Percentiles rank a stretch among this genome's conserved stretches.
Evolutionary conservation across 2,113 vertebrate species (phyloP).

Genomic region (Platysternon megacephalum): DNA sequence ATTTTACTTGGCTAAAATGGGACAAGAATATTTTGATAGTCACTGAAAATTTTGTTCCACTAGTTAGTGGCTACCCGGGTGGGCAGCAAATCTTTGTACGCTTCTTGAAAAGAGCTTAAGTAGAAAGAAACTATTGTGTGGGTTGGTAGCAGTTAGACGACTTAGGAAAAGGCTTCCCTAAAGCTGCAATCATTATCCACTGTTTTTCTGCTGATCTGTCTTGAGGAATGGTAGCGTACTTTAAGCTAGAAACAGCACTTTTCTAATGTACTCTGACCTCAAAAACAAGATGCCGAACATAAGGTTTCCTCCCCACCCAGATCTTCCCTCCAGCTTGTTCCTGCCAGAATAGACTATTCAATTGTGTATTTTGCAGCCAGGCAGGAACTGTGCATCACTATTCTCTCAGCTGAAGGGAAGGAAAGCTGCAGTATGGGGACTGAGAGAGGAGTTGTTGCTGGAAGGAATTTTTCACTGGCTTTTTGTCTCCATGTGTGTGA

Average conservation of each 20-base stretch:
- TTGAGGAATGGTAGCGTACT: slow-evolving; percentile 27
- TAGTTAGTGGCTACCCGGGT: neutral
- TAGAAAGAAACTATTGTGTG: neutral
- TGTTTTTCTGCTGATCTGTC: slow-evolving; percentile 14
- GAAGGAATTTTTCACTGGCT: slow-evolving; percentile 57
- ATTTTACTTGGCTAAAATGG: neutral
- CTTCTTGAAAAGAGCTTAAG: neutral
- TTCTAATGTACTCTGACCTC: slow-evolving; percentile 50
- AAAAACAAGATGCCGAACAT: slow-evolving; percentile 43
- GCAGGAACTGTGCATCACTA: neutral
- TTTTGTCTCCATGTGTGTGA: slow-evolving; percentile 42
- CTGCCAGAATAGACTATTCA: slow-evolving; percentile 47
- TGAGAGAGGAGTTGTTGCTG: slow-evolving; percentile 43
- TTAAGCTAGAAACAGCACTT: slow-evolving; percentile 51
- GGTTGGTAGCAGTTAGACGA: neutral
- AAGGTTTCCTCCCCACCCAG: neutral
- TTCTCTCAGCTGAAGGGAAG: neutral
- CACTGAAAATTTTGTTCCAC: neutral
- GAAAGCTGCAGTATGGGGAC: neutral
- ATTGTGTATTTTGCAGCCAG: slow-evolving; percentile 22
- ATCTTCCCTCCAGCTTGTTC: slow-evolving; percentile 52
- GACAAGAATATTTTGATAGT: neutral
- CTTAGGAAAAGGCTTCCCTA: neutral
- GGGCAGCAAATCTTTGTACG: neutral
- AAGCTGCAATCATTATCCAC: neutral